These are phyloP conservation scores for Cryptocephalus primarius DNA, from an alignment of 2,888 invertebrate genomes.

Conservation along the genomic window DNA sequence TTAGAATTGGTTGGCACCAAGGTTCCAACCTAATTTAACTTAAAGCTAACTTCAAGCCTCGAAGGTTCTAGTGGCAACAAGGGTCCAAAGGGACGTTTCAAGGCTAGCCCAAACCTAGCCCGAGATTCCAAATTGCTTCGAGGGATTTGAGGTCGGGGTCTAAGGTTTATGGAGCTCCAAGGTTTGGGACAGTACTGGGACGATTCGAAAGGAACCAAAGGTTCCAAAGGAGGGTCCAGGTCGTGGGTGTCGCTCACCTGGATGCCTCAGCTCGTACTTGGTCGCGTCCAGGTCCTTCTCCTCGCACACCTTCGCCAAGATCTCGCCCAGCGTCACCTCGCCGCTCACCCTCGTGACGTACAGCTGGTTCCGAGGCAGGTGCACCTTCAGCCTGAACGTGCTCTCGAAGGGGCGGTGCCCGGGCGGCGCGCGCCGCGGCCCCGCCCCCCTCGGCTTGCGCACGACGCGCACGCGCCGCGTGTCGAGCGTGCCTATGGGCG, in stretches of 20 bases:
- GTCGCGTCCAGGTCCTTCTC: constrained; percentile 63
- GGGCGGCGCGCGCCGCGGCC: constrained; percentile 15
- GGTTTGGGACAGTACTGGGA: no score
- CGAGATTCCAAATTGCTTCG: no score
- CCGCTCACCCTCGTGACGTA: constrained; percentile 66
- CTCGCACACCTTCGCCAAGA: constrained; percentile 60
- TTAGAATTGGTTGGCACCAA: no score
- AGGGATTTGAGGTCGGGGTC: no score
- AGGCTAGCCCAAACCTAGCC: no score
- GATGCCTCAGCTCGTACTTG: constrained; percentile 68
- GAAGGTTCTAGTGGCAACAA: no score
- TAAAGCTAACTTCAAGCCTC: no score
- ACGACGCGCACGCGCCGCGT: constrained; percentile 37
- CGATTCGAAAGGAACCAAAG: no score
- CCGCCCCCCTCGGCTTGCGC: constrained; percentile 24
- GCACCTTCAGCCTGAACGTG: constrained; percentile 50
- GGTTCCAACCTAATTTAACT: no score
- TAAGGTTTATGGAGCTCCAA: no score
- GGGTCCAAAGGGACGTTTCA: no score
- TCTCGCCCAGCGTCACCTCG: constrained; percentile 53
- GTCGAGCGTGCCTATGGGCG: constrained; percentile 54
- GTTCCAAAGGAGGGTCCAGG: no score
- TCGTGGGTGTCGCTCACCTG: constrained; percentile 39
- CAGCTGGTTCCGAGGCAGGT: constrained; percentile 69
- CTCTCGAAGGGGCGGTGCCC: constrained; percentile 51